Base-by-base conservation (phyloP, 2,113 vertebrate species). In the Cisticola juncidis region DNA sequence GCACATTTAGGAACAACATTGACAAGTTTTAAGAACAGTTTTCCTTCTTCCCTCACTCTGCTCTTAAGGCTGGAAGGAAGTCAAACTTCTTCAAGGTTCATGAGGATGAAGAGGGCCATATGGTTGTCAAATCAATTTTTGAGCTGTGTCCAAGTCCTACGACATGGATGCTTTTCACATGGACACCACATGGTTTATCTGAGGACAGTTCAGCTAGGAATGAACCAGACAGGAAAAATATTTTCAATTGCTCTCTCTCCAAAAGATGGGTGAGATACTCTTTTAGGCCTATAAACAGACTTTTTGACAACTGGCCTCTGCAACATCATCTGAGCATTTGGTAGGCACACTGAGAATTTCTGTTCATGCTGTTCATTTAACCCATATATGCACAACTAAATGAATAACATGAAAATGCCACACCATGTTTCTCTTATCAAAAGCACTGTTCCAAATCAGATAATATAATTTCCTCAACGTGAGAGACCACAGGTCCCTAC, bases 71-170 rank as follows among this genome's bases (percentile, higher is more conserved):
- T 96, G 88, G 90, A 93, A 96, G 82, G 60, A 85, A 97, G 85
- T 94, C 85, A 96, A 68, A 68, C 79, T 93, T 95, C 68, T 92
- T 68, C 44, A 86, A 83, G 83, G 92, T 95, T 95, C 94, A 86
- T 22, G 82, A 88, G 82, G 88, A 92, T 86, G 90, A 94, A 86
- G 82, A 88, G 35, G 76, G 88, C 82, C 92, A 94, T 90, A 86
- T 94, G 95, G 82, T 33, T 92, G 85, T 94, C 92, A 92, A 92
- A 92, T 94, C 60, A 83, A 90, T 86, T 78, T 73, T 54, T 92
- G 68, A 94, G 78, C 64, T 83, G 40, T 42, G 60, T 76, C 82
- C 94, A 97, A 88, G 48, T 58, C 45, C 69, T 88, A 26, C 2
- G 8, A 78, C 80, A 93, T 0, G 18, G 56, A 90, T 84, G 72